phyloP scores from a whole-genome alignment of 2,113 vertebrate species.

The Apodemus sylvaticus region DNA sequence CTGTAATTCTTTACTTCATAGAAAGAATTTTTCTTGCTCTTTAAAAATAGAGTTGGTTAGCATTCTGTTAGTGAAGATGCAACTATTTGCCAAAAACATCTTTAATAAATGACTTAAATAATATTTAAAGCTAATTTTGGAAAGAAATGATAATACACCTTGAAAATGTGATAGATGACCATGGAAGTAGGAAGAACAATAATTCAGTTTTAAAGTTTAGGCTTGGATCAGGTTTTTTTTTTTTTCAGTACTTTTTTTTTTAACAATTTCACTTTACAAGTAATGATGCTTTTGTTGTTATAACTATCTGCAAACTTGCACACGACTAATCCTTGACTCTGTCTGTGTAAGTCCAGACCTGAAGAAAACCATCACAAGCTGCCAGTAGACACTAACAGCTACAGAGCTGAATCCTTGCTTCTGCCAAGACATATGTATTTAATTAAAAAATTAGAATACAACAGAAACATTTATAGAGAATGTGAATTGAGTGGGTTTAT shows the following conservation, averaged over 20 bases:
- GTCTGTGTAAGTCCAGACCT: not conserved
- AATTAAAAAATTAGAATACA: not conserved
- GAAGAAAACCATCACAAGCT: not conserved
- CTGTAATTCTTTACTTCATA: slow-evolving; percentile 11
- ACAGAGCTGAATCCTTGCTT: not conserved
- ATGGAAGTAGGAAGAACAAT: not conserved
- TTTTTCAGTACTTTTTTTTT: not conserved
- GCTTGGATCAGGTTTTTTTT: not conserved
- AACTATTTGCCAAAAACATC: not conserved
- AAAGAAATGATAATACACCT: slow-evolving; percentile 13
- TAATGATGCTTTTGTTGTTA: not conserved
- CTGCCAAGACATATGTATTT: not conserved
- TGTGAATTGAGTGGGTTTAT: not conserved
- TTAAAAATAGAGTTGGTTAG: slow-evolving; percentile 13
- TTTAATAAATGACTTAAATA: not conserved
- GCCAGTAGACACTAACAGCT: not conserved
- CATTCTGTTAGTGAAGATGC: not conserved
- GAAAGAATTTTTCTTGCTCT: not conserved
- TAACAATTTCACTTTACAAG: not conserved
- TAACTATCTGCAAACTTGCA: not conserved
- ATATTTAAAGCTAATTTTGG: slow-evolving; percentile 15
- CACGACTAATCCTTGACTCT: not conserved
- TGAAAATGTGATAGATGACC: not conserved
- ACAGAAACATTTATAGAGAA: not conserved
- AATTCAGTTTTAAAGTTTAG: slow-evolving; percentile 15